Conservation (phyloP, 2,888 invertebrate genomes). For the Epistrophella euchroma region DNA sequence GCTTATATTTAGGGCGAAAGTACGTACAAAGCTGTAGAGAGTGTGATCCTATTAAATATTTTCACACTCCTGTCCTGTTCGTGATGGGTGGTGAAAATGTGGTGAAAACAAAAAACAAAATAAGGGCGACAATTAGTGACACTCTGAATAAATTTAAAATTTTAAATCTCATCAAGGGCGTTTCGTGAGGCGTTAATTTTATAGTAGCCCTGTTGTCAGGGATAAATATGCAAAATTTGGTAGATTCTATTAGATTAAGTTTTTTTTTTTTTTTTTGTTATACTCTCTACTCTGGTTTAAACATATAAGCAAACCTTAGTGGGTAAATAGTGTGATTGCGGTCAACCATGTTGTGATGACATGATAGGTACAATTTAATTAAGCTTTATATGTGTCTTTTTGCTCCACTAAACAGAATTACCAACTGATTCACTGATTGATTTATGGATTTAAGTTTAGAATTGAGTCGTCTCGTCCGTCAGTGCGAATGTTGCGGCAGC, state of each 20-base stretch:
- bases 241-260: constrained; percentile 10
- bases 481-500: no score
- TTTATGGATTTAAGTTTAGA: constrained; percentile 7
- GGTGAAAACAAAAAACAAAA: constrained; percentile 5
- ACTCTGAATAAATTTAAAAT: constrained; percentile 31
- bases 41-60: constrained; percentile 33
- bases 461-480: fast-evolving
- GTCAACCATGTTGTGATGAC: constrained; percentile 53
- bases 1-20: constrained; percentile 12
- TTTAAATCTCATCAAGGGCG: not conserved
- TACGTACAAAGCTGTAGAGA: not conserved
- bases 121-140: constrained; percentile 20
- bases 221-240: constrained; percentile 17
- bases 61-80: constrained; percentile 7
- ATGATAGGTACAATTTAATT: constrained; percentile 39
- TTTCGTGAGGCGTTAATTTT: not conserved
- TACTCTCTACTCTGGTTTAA: not conserved
- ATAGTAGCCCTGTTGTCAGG: not conserved
- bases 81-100: not conserved
- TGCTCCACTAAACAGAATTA: constrained; percentile 11
- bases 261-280: not conserved
- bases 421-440: constrained; percentile 13
- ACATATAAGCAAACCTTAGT: not conserved
- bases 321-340: constrained; percentile 59
- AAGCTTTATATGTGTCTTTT: constrained; percentile 15